Conservation (phyloP, 2,888 invertebrate genomes). For the Aphrophora alni region DNA sequence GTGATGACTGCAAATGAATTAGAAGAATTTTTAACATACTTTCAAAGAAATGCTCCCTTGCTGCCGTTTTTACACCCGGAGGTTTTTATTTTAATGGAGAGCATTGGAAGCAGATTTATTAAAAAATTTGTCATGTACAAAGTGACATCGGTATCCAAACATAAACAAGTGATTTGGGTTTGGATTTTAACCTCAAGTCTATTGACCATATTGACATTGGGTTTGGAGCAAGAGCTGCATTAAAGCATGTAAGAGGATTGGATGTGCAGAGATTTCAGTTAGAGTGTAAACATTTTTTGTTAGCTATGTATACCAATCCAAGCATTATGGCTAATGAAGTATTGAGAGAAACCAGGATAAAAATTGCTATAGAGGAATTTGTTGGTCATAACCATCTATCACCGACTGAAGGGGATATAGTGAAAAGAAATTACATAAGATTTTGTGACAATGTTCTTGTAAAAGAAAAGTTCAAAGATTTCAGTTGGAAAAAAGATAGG, state of each 20-base stretch:
- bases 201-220: not conserved
- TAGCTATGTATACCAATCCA: not conserved
- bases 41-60: no score
- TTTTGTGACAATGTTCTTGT: not conserved
- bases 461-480: not conserved
- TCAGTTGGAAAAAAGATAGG: slow-evolving; percentile 10
- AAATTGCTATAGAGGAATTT: slow-evolving; percentile 1
- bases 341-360: not conserved
- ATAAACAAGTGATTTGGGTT: no score
- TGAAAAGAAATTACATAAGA: not conserved
- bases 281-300: not conserved
- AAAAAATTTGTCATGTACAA: not conserved
- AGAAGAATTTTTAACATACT: not conserved
- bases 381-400: not conserved
- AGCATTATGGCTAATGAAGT: not conserved
- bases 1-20: not conserved
- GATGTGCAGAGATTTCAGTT: not conserved
- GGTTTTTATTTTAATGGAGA: no score
- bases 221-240: not conserved
- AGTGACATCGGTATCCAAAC: not conserved
- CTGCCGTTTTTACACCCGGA: not conserved
- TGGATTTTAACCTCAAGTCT: no score
- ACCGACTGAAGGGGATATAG: not conserved
- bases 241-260: not conserved
- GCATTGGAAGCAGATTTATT: not conserved